phyloP scores from a whole-genome alignment of 92 coral and sea anemone genomes.

The Parazoanthus darwini region DNA sequence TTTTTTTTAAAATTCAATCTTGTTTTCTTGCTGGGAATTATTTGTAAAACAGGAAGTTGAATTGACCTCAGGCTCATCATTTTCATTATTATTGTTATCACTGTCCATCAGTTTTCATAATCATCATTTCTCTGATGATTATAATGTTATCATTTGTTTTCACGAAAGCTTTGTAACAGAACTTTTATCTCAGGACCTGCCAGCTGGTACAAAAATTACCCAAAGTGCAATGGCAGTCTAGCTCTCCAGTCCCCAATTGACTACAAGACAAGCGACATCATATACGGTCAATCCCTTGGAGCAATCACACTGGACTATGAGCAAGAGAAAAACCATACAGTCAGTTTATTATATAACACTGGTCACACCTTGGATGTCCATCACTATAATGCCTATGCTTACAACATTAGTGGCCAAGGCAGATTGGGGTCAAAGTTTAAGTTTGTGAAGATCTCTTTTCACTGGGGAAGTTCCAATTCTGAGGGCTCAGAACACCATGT shows the following conservation, averaged over 20 bases:
- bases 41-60: no score
- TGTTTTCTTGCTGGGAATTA: no score
- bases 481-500: slow-evolving; percentile 52
- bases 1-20: no score
- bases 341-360: not conserved
- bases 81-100: no score
- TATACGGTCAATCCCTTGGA: not conserved
- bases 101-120: no score
- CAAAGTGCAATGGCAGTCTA: not conserved
- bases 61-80: no score
- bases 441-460: slow-evolving; percentile 22
- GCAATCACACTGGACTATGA: not conserved
- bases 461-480: slow-evolving; percentile 33
- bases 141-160: not conserved
- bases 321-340: not conserved
- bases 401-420: slow-evolving; percentile 4
- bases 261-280: not conserved
- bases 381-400: no score
- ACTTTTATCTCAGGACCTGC: not conserved
- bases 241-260: slow-evolving; percentile 20
- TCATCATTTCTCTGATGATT: no score
- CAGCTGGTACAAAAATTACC: not conserved
- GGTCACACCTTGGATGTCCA: not conserved
- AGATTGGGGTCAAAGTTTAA: not conserved
- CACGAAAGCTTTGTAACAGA: not conserved